Evolutionary conservation across 2,113 vertebrate genomes (phyloP).

Genomic region (Solenodon paradoxus): DNA sequence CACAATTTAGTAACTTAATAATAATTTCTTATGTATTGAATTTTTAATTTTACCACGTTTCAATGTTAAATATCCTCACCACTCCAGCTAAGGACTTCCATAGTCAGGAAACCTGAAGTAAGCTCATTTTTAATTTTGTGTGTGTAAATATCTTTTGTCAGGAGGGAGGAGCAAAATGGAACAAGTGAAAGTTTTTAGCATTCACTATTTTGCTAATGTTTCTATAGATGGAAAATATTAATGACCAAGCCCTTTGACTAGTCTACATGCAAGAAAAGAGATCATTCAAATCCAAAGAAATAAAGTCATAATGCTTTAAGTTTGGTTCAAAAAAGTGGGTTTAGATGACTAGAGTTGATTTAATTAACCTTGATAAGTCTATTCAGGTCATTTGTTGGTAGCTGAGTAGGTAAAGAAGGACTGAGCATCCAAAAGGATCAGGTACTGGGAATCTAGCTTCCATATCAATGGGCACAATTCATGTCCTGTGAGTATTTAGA

Average conservation of each 20-base stretch:
- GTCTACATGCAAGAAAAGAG: background rate
- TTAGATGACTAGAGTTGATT: background rate
- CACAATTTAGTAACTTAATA: background rate
- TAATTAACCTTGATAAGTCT: background rate
- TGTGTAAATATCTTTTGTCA: background rate
- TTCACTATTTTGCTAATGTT: background rate
- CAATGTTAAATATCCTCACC: background rate
- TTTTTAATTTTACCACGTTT: background rate
- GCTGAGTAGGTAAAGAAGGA: background rate
- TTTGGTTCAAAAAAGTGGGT: background rate
- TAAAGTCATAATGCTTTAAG: background rate
- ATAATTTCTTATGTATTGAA: too few relatives aligned
- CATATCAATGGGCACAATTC: background rate
- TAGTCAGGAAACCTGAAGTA: background rate
- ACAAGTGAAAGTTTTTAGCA: background rate
- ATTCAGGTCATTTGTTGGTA: background rate
- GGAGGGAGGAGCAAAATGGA: background rate
- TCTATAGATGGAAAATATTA: background rate
- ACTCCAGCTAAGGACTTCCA: background rate
- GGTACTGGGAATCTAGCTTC: background rate
- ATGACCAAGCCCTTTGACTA: background rate
- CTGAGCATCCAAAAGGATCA: background rate
- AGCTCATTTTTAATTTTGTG: background rate
- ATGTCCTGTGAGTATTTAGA: background rate
- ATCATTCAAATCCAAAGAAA: background rate